Evolutionary conservation across 1,140 invertebrate genomes (phyloP).

Genomic region (Nasonia longicornis): DNA sequence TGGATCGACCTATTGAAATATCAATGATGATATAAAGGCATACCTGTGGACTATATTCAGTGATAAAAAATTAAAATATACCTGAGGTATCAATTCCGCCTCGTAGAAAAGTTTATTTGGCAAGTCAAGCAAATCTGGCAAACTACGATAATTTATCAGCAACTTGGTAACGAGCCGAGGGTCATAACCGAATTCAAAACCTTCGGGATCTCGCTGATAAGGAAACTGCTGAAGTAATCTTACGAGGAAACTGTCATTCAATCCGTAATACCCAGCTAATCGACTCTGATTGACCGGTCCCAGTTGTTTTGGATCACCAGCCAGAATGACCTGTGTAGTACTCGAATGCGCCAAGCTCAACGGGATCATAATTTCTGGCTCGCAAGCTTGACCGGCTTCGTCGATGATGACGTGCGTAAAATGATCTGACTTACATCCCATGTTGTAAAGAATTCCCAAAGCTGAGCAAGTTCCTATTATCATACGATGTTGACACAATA

Average conservation of each 20-base stretch:
- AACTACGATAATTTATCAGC: constrained; percentile 82
- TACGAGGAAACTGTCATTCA: constrained; percentile 79
- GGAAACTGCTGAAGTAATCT: constrained; percentile 75
- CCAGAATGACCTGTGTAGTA: constrained; percentile 80
- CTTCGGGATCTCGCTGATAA: constrained; percentile 75
- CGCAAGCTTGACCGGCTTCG: constrained; percentile 91
- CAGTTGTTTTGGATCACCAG: constrained; percentile 93
- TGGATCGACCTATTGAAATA: constrained; percentile 42
- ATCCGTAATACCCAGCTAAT: constrained; percentile 74
- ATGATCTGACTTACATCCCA: constrained; percentile 78
- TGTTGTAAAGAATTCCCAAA: constrained; percentile 77
- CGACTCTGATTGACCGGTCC: constrained; percentile 84
- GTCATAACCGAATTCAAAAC: constrained; percentile 75
- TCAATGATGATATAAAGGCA: background rate
- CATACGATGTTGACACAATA: constrained; percentile 79
- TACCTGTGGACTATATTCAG: background rate
- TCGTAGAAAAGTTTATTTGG: constrained; percentile 89
- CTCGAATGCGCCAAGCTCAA: constrained; percentile 69
- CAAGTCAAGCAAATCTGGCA: constrained; percentile 80
- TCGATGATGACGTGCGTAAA: constrained; percentile 92
- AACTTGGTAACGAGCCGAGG: constrained; percentile 79
- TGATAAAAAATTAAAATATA: constrained; percentile 49
- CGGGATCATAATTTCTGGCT: constrained; percentile 88
- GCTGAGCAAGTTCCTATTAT: constrained; percentile 86
- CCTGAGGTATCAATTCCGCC: constrained; percentile 73